Conservation (phyloP, 2,113 vertebrate species). For the Hemibagrus wyckioides region DNA sequence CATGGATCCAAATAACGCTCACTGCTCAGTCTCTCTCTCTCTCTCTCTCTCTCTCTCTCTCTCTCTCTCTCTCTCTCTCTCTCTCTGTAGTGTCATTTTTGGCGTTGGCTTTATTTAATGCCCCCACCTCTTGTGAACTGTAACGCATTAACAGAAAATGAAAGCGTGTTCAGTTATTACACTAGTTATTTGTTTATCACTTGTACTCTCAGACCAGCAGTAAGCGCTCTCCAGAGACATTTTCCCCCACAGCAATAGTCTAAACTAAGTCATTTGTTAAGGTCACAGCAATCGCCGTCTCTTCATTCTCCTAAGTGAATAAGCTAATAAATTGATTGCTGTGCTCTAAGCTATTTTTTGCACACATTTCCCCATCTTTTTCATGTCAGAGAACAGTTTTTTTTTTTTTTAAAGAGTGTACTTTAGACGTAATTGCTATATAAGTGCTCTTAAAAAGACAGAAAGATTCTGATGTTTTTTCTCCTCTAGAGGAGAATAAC, state of each 20-base stretch:
- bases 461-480: neutral
- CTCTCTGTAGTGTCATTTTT: neutral
- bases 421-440: slow-evolving; percentile 36
- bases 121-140: neutral
- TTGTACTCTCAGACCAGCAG: neutral
- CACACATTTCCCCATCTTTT: neutral
- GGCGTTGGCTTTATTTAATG: neutral
- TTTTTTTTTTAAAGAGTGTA: slow-evolving; percentile 25
- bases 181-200: neutral
- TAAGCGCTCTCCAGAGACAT: neutral
- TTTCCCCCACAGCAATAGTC: neutral
- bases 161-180: neutral
- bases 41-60: too few species aligned
- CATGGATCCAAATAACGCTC: neutral
- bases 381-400: slow-evolving; percentile 22
- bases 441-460: slow-evolving; percentile 44
- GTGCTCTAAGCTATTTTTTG: slow-evolving; percentile 32
- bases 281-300: neutral
- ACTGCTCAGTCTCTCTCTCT: neutral
- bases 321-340: slow-evolving; percentile 31
- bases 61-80: too few species aligned
- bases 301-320: slow-evolving; percentile 16
- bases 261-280: neutral
- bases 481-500: neutral
- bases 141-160: neutral